Base-by-base conservation (phyloP, 2,797 vertebrate genomes). In the Rhinophrynus dorsalis region DNA sequence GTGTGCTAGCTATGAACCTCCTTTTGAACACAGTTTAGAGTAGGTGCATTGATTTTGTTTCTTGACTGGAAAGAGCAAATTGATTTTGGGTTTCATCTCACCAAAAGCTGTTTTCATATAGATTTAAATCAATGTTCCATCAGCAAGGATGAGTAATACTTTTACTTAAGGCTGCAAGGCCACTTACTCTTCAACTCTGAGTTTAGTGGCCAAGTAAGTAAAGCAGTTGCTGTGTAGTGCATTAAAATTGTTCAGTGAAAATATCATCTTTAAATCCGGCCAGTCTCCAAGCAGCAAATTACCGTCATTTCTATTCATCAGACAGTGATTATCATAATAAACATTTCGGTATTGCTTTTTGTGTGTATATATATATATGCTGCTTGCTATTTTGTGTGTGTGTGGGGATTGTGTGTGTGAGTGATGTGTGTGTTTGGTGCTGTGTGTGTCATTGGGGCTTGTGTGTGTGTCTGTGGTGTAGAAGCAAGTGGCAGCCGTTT, bases 81-180 rank as follows among this genome's bases (percentile, higher is more conserved):
- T 64, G 35, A 79, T 75, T 76, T 17, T 33, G 56, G 42, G 45
- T 67, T 85, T 85, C 83, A 77, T 82, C 74, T 82, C 64, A 69
- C 74, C 72, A 51, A 68, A 71, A 78, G 44, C 67, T 75, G 74
- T 74, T 82, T 81, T 80, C 64, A 56, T 68, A 15, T 74, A 55
- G 74, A 55, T 64, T 58, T 71, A 79, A 76, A 73, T 47, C 47
- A 27, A 78, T 74, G 40, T 12, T 0, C 40, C 76, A 59, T 48
- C 51, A 68, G 61, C 15, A 26, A 50, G 32, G 32, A 15, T 76
- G 64, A 74, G 75, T 78, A 78, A 12, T 62, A 57, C 45, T 42
- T 68, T 38, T 57, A 18, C 57, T 27, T 56, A 67, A 68, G 54
- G 30, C 47, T 44, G 26, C 15, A 58, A 7, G 37, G 62, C 26